A percentile compares a stretch with the other conserved stretches of the same genome.
Conservation (phyloP, 2,797 vertebrate genomes). For the Coracias cyanogaster region DNA sequence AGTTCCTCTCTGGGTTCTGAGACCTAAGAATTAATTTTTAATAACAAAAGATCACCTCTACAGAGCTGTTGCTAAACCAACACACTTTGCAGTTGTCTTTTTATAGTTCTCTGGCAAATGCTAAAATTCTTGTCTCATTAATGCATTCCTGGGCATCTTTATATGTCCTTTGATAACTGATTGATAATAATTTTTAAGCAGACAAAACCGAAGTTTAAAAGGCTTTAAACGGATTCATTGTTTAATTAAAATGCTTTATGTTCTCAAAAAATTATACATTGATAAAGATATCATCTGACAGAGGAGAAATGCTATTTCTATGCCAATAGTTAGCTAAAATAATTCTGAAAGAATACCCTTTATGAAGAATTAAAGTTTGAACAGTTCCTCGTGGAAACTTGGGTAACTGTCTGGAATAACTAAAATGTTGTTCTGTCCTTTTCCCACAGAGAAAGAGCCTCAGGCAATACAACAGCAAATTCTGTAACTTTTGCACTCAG, state of each 20-base stretch:
- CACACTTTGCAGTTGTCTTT: not conserved
- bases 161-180: not conserved
- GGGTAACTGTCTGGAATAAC: constrained; percentile 9
- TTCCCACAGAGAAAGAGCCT: constrained; percentile 16
- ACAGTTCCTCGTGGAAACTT: not conserved
- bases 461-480: constrained; percentile 57
- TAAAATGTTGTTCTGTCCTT: constrained; percentile 48
- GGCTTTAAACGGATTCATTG: not conserved
- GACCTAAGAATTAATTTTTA: not conserved
- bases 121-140: not conserved
- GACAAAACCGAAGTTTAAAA: not conserved
- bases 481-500: constrained; percentile 49
- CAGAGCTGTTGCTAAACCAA: not conserved
- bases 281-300: not conserved
- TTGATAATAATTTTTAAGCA: not conserved
- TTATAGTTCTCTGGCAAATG: not conserved
- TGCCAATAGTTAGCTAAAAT: not conserved
- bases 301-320: not conserved
- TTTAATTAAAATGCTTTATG: not conserved
- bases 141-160: not conserved
- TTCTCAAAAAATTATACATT: not conserved
- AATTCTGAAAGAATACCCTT: not conserved
- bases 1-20: not conserved
- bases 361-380: constrained; percentile 16
- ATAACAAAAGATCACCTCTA: not conserved